Conservation (phyloP, 2,797 vertebrate genomes). For the Notolepis coatsorum region DNA sequence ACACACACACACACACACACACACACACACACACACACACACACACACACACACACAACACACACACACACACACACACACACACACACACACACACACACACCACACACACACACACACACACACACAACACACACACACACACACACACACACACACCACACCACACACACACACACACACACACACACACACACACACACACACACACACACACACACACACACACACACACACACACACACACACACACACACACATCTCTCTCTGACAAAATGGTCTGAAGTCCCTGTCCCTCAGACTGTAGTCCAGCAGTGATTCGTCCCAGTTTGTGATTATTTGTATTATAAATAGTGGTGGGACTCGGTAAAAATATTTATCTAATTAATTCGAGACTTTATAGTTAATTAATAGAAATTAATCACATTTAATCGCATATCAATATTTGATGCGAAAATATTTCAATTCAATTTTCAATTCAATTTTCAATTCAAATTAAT, state of each 20-base stretch:
- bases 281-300: too few relatives aligned
- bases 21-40: background rate
- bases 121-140: background rate
- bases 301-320: too few relatives aligned
- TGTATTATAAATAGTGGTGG: too few relatives aligned
- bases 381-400: too few relatives aligned
- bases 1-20: background rate
- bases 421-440: too few relatives aligned
- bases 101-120: background rate
- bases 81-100: constrained; percentile 22
- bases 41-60: background rate
- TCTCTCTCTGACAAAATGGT: too few relatives aligned
- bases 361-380: too few relatives aligned
- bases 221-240: background rate
- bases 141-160: background rate
- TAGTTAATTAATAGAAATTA: too few relatives aligned
- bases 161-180: background rate
- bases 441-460: too few relatives aligned
- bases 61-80: background rate
- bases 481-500: too few relatives aligned
- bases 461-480: too few relatives aligned
- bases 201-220: background rate
- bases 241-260: background rate
- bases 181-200: background rate
- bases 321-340: too few relatives aligned